Percentiles rank a stretch among this genome's conserved stretches.
Evolutionary conservation across 2,113 vertebrate genomes (phyloP).

Genomic region (Saccopteryx leptura): DNA sequence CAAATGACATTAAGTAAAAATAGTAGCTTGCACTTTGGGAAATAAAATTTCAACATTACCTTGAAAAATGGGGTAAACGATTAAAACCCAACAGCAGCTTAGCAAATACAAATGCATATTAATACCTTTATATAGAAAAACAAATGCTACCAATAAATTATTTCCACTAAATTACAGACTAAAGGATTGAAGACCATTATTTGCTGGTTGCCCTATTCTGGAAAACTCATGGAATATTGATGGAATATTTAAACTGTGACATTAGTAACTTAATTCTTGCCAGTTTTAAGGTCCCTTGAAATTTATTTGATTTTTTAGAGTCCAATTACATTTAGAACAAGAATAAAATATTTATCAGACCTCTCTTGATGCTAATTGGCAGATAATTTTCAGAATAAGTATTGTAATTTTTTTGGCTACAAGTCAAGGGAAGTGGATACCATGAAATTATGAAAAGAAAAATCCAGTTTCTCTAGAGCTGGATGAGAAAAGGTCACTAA

Average conservation of each 20-base stretch:
- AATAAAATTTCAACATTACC: conserved; percentile 27
- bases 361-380: conserved; percentile 42
- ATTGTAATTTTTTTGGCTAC: conserved; percentile 4
- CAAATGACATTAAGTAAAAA: conserved; percentile 65
- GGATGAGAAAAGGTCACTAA: conserved; percentile 41
- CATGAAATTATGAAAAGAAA: conserved; percentile 65
- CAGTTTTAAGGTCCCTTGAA: conserved; percentile 56
- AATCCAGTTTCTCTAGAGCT: conserved; percentile 48
- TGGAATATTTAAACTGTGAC: conserved; percentile 64
- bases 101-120: not conserved
- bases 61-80: conserved; percentile 44
- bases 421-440: conserved; percentile 32
- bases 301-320: conserved; percentile 67
- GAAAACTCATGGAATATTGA: conserved; percentile 62
- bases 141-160: not conserved
- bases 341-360: conserved; percentile 65
- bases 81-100: conserved; percentile 16
- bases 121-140: conserved; percentile 20
- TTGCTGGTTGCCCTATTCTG: conserved; percentile 68
- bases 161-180: conserved; percentile 48
- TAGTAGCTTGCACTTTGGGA: conserved; percentile 22
- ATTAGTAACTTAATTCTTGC: conserved; percentile 65
- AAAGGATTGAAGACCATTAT: conserved; percentile 38
- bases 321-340: conserved; percentile 62
- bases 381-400: conserved; percentile 14